phyloP scores from a whole-genome alignment of 1,140 invertebrate genomes.

The Eurosta solidaginis region DNA sequence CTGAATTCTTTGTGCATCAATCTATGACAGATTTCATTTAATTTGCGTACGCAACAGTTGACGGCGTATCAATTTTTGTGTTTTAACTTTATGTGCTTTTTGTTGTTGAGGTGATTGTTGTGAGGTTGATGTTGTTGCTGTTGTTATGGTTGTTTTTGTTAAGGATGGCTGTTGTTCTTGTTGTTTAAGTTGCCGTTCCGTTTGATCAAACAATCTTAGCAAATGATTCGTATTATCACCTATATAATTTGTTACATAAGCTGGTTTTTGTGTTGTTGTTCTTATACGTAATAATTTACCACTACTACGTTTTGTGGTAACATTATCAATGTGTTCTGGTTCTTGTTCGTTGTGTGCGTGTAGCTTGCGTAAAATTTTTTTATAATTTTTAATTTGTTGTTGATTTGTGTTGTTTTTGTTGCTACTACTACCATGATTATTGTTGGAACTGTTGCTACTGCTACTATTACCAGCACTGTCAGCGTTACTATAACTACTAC shows the following conservation, averaged over 20 bases:
- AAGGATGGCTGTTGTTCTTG: conserved; percentile 39
- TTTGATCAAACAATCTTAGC: conserved; percentile 39
- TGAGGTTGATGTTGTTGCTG: conserved; percentile 18
- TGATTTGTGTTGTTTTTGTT: conserved; percentile 38
- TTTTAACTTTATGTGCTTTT: conserved; percentile 52
- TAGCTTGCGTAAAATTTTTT: background rate
- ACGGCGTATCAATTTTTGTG: conserved; percentile 56
- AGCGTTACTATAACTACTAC: conserved; percentile 46
- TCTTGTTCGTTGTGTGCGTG: background rate
- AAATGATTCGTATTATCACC: conserved; percentile 57
- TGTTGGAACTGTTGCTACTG: conserved; percentile 37
- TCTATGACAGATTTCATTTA: conserved; percentile 42
- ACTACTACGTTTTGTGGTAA: background rate
- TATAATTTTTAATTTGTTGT: conserved; percentile 31
- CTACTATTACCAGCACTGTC: conserved; percentile 39
- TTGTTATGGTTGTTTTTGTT: conserved; percentile 36
- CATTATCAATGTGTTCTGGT: background rate
- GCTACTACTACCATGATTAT: conserved; percentile 46
- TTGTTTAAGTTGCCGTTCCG: conserved; percentile 38
- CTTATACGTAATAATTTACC: background rate
- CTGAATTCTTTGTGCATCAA: background rate
- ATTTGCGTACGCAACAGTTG: conserved; percentile 50
- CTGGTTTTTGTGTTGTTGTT: conserved; percentile 36
- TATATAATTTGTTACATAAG: conserved; percentile 54
- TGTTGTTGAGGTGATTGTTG: conserved; percentile 38